Conservation (phyloP, 2,888 invertebrate genomes). For the Ormia ochracea region DNA sequence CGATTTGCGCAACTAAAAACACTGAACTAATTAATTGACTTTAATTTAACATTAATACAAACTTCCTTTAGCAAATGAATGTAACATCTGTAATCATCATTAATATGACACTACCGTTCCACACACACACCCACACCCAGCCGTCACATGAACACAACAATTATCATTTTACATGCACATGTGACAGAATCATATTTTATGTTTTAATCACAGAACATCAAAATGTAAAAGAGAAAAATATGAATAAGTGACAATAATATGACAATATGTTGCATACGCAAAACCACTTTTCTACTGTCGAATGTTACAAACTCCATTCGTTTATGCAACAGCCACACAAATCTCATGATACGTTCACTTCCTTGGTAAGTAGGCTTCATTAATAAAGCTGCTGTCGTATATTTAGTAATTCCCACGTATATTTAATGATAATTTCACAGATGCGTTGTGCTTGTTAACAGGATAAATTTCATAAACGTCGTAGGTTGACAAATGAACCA, state of each 20-base stretch:
- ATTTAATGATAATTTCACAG: slow-evolving; percentile 50
- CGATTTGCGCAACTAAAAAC: neutral
- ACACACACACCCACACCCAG: too few species aligned
- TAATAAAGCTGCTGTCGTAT: slow-evolving; percentile 7
- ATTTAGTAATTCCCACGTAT: slow-evolving; percentile 49
- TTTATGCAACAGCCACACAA: neutral
- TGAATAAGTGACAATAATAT: slow-evolving; percentile 55
- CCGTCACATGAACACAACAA: slow-evolving; percentile 43
- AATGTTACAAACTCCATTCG: neutral
- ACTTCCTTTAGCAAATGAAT: slow-evolving; percentile 8
- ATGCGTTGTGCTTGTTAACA: slow-evolving; percentile 40
- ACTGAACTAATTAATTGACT: slow-evolving; percentile 26
- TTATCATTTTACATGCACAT: slow-evolving; percentile 47
- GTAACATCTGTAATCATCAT: slow-evolving; percentile 58
- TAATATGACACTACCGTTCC: slow-evolving; percentile 48
- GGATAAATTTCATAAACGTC: slow-evolving; percentile 42
- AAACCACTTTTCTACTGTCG: neutral
- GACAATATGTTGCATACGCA: slow-evolving; percentile 55
- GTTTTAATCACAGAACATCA: slow-evolving; percentile 58
- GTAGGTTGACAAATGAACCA: slow-evolving; percentile 55
- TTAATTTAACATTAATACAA: slow-evolving; percentile 14
- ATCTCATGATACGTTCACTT: neutral
- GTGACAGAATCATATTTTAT: slow-evolving; percentile 48
- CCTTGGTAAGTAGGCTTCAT: slow-evolving; percentile 31
- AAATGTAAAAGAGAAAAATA: slow-evolving; percentile 7